Evolutionary conservation across 2,113 vertebrate genomes (phyloP).

Genomic region (Tautogolabrus adspersus): DNA sequence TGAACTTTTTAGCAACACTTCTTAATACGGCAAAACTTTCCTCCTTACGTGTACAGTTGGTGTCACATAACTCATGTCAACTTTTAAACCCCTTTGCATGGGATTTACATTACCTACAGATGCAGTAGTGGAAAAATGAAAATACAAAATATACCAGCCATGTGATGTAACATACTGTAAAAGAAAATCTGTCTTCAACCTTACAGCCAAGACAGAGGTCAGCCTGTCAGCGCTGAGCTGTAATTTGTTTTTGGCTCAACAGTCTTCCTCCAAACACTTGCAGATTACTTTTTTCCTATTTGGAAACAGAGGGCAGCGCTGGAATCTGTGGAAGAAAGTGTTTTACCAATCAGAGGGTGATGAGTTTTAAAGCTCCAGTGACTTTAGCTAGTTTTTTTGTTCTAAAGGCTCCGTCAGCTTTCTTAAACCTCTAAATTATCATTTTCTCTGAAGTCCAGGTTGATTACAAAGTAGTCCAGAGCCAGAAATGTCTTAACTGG

Average conservation of each 20-base stretch:
- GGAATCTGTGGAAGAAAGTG: conserved; percentile 13
- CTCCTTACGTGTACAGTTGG: background rate
- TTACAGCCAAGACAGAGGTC: conserved; percentile 4
- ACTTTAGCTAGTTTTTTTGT: background rate
- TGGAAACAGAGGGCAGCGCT: background rate
- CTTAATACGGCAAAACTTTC: background rate
- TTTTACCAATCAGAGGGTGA: conserved; percentile 19
- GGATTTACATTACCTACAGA: conserved; percentile 15
- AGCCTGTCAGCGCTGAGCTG: conserved; percentile 9
- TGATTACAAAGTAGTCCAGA: background rate
- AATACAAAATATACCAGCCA: conserved; percentile 11
- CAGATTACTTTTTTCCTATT: conserved; percentile 34
- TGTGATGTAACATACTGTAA: conserved; percentile 32
- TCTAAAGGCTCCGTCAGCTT: background rate
- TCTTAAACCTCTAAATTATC: background rate
- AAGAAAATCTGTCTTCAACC: conserved; percentile 30
- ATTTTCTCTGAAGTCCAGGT: background rate
- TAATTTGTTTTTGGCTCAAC: conserved; percentile 41
- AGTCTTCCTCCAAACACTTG: conserved; percentile 4
- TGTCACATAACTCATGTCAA: conserved; percentile 17
- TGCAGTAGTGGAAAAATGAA: conserved; percentile 10
- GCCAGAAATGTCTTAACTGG: background rate
- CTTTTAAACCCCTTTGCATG: background rate
- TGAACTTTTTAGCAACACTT: too few relatives aligned
- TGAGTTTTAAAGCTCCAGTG: background rate